phyloP scores from a whole-genome alignment of 2,797 vertebrate genomes.

The Acipenser oxyrinchus region DNA sequence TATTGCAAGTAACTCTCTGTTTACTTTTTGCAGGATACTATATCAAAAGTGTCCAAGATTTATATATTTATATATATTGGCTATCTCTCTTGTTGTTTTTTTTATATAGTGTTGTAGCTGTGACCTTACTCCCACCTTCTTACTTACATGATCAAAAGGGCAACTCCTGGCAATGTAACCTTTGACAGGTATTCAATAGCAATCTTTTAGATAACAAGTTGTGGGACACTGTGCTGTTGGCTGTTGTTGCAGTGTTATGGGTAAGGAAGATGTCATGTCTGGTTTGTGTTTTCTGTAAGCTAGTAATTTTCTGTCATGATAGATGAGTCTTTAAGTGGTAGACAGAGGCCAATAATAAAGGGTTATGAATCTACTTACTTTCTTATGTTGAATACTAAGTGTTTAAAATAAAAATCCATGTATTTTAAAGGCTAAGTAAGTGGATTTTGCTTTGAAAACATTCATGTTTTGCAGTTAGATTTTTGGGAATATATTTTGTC shows the following conservation, averaged over 20 bases:
- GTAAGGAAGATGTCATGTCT: conserved; percentile 65
- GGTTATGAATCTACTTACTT: conserved; percentile 69
- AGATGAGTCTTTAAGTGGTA: conserved; percentile 62
- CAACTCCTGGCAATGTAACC: conserved; percentile 66
- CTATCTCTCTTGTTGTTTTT: conserved; percentile 21
- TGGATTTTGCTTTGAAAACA: neutral
- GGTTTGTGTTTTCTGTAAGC: conserved; percentile 70
- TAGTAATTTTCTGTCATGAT: conserved; percentile 60
- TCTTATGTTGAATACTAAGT: conserved; percentile 60
- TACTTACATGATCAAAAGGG: conserved; percentile 43
- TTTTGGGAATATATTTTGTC: neutral
- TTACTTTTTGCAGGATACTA: too few species aligned
- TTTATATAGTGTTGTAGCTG: conserved; percentile 27
- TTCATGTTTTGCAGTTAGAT: neutral
- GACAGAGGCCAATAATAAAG: conserved; percentile 68
- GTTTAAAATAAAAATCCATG: conserved; percentile 14
- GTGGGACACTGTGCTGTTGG: conserved; percentile 52
- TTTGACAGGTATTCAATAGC: conserved; percentile 81
- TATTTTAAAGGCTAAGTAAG: neutral
- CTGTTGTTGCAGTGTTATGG: conserved; percentile 39
- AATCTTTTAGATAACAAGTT: conserved; percentile 67
- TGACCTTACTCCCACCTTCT: conserved; percentile 53
- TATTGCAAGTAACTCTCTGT: too few species aligned
- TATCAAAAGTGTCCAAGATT: too few species aligned
- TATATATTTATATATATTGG: conserved; percentile 4